Evolutionary conservation across 2,113 vertebrate genomes (phyloP).

Genomic region (Quiscalus mexicanus): DNA sequence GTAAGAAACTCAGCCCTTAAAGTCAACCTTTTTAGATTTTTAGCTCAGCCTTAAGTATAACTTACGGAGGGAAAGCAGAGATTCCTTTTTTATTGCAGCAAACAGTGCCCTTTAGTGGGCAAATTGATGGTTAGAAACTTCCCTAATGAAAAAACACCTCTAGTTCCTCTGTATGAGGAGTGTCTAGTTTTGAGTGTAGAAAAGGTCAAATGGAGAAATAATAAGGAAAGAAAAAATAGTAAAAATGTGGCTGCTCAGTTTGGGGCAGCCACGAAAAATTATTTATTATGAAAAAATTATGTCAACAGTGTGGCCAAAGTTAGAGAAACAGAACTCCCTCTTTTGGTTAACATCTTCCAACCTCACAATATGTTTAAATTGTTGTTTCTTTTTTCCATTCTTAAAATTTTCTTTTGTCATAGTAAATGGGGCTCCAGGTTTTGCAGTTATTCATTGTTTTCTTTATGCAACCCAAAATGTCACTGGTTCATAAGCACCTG

Average conservation of each 20-base stretch:
- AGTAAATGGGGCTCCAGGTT: background rate
- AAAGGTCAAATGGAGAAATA: background rate
- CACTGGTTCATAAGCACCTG: background rate
- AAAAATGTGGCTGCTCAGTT: background rate
- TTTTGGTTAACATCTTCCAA: background rate
- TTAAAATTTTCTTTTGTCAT: background rate
- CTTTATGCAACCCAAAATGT: background rate
- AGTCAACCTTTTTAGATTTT: background rate
- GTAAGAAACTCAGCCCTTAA: background rate
- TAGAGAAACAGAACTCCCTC: background rate
- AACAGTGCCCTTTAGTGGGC: constrained; percentile 11
- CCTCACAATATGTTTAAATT: background rate
- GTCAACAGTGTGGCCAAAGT: background rate
- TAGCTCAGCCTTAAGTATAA: background rate
- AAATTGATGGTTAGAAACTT: constrained; percentile 16
- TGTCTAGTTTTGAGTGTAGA: background rate
- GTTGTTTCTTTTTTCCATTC: background rate
- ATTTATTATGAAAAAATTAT: background rate
- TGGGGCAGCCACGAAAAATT: background rate
- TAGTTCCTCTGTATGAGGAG: background rate
- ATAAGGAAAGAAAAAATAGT: background rate
- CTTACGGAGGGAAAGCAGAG: background rate
- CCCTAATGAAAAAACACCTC: background rate
- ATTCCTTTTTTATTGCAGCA: background rate
- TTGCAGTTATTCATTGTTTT: background rate